A percentile compares a stretch with the other conserved stretches of the same genome.
Evolutionary conservation across 2,113 vertebrate species (phyloP).

Genomic region (Protobothrops mucrosquamatus): DNA sequence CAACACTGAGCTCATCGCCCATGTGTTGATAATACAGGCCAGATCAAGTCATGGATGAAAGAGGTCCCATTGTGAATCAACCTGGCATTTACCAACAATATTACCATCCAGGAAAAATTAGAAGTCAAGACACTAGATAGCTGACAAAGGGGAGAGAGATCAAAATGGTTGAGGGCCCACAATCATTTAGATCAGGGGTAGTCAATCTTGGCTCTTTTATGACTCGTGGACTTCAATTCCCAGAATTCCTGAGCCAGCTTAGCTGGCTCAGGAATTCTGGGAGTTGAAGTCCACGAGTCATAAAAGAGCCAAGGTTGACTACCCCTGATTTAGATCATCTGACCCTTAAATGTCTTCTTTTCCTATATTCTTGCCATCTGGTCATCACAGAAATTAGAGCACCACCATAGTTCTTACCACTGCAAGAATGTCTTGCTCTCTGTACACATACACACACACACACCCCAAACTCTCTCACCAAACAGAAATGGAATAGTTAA

Average conservation of each 20-base stretch:
- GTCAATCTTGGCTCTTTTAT: too few relatives aligned
- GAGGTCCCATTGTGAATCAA: neutral
- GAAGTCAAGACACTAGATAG: neutral
- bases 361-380: neutral
- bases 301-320: too few relatives aligned
- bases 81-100: neutral
- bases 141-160: neutral
- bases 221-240: too few relatives aligned
- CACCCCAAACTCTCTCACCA: neutral
- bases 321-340: too few relatives aligned
- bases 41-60: neutral
- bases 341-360: neutral
- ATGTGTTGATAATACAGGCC: neutral
- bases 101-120: neutral
- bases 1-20: neutral
- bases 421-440: neutral
- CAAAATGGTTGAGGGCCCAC: neutral
- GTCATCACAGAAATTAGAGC: neutral
- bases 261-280: too few relatives aligned
- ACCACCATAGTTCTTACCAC: neutral
- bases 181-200: neutral
- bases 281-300: too few relatives aligned
- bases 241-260: too few relatives aligned
- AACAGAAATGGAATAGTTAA: neutral
- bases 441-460: neutral